Percentiles rank a stretch among this genome's conserved stretches.
Conservation (phyloP, 2,888 invertebrate species). For the Eupithecia centaureata region DNA sequence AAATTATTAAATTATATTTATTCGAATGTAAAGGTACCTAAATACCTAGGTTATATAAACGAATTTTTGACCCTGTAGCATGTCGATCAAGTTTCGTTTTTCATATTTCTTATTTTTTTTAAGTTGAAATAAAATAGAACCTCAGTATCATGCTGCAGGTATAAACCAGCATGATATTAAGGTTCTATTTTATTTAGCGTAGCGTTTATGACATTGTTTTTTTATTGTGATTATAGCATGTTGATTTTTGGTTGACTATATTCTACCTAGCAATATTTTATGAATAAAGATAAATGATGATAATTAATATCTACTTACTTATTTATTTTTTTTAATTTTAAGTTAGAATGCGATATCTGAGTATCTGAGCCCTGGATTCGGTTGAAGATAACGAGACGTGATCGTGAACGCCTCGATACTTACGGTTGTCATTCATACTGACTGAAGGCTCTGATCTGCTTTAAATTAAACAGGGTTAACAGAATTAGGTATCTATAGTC, state of each 20-base stretch:
- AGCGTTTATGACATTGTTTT: background rate
- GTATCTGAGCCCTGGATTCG: too few species aligned
- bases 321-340: too few species aligned
- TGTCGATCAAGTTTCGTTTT: background rate
- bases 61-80: background rate
- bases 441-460: too few species aligned
- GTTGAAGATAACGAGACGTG: too few species aligned
- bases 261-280: background rate
- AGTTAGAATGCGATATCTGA: too few species aligned
- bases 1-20: too few species aligned
- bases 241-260: background rate
- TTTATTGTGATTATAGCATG: background rate
- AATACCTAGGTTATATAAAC: background rate
- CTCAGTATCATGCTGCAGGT: too few species aligned
- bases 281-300: background rate
- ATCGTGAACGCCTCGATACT: too few species aligned
- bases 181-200: background rate
- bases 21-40: background rate
- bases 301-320: too few species aligned
- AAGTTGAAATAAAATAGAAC: background rate
- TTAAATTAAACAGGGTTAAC: too few species aligned
- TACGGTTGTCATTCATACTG: too few species aligned
- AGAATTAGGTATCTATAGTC: too few species aligned
- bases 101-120: background rate
- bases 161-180: background rate